phyloP scores from a whole-genome alignment of 2,797 vertebrate species.

The Mycteria americana region DNA sequence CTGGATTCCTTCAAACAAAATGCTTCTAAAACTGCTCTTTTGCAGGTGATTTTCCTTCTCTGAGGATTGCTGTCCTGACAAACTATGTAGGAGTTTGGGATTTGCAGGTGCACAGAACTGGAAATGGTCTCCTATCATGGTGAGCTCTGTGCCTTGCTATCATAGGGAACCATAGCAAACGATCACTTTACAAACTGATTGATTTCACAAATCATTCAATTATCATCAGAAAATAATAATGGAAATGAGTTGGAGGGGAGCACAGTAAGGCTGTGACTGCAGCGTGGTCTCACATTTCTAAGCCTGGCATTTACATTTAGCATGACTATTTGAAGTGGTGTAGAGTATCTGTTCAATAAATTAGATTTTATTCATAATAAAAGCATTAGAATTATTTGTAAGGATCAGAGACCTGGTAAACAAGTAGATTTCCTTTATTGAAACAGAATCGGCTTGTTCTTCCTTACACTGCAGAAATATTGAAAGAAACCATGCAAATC shows the following conservation, averaged over 20 bases:
- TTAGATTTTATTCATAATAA: not conserved
- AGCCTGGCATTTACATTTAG: not conserved
- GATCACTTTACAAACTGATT: not conserved
- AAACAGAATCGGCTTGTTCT: not conserved
- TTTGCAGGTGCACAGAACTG: not conserved
- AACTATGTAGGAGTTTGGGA: not conserved
- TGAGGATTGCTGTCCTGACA: not conserved
- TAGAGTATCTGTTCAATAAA: not conserved
- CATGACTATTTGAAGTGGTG: not conserved
- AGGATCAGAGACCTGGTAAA: not conserved
- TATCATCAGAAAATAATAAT: not conserved
- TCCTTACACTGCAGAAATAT: not conserved
- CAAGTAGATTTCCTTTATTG: not conserved
- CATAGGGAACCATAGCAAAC: not conserved
- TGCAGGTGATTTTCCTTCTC: not conserved
- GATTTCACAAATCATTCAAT: not conserved
- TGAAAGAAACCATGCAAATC: not conserved
- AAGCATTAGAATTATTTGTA: not conserved
- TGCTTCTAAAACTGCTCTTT: not conserved
- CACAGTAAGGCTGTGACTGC: not conserved
- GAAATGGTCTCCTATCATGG: not conserved
- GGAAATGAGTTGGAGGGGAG: not conserved
- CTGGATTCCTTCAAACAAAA: not conserved
- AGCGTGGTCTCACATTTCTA: not conserved
- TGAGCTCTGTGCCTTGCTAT: not conserved